A percentile compares a stretch with the other conserved stretches of the same genome.
These are phyloP conservation scores for Chouioia cunea DNA, from an alignment of 2,888 invertebrate genomes.

Conservation along the genomic window DNA sequence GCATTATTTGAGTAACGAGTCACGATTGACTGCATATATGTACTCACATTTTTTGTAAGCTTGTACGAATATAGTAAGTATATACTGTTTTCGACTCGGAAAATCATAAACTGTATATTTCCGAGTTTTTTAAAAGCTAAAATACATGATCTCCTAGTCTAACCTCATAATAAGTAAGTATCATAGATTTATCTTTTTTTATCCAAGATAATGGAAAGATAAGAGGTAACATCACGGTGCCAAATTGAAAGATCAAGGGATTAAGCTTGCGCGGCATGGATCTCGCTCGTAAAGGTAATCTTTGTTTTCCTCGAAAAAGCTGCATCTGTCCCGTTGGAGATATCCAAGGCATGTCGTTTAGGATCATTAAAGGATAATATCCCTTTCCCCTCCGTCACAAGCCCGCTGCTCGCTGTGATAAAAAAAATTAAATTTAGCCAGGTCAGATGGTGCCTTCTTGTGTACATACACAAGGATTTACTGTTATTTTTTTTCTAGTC, in stretches of 20 bases:
- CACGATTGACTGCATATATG: no score
- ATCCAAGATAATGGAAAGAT: no score
- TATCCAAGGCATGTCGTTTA: conserved; percentile 36
- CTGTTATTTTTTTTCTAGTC: conserved; percentile 11
- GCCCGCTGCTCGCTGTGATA: conserved; percentile 9
- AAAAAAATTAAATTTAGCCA: conserved; percentile 30
- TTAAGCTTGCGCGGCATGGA: conserved; percentile 41
- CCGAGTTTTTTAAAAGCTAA: no score
- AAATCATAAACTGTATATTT: no score
- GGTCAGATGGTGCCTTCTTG: not conserved
- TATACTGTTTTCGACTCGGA: no score
- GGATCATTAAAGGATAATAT: conserved; percentile 43
- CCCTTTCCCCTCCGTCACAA: not conserved
- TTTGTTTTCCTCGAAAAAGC: conserved; percentile 39
- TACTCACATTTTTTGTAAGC: no score
- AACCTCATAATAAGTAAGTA: not conserved
- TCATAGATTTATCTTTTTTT: not conserved
- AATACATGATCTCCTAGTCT: not conserved
- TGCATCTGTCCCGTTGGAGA: conserved; percentile 20
- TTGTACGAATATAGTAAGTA: no score
- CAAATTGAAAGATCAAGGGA: conserved; percentile 63
- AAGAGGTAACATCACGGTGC: conserved; percentile 40
- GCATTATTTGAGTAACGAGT: no score
- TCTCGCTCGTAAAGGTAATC: conserved; percentile 46
- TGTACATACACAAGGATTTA: conserved; percentile 9